Base-by-base conservation (phyloP, 2,113 vertebrate species). In the Atherinomorus stipes region DNA sequence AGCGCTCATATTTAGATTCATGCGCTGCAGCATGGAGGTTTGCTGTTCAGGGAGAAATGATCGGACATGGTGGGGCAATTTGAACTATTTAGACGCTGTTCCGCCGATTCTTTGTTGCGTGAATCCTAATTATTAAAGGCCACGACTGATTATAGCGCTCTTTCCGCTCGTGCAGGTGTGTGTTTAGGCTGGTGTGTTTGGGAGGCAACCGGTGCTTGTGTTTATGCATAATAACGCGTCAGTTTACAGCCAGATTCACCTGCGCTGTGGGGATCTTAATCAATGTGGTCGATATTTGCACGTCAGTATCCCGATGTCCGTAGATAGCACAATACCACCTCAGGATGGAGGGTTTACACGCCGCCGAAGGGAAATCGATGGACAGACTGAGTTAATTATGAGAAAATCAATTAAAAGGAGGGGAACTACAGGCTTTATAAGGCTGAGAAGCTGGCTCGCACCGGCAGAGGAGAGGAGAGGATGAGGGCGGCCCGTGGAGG, bases 371-470 rank as follows among this genome's bases (percentile, higher is more conserved):
- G 86, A 94, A 94, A 95, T 95, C 94, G 91, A 94, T 94, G 89
- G 85, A 85, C 90, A 92, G 81, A 94, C 92, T 92, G 93, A 94
- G 93, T 94, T 95, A 94, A 95, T 95, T 94, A 93, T 93, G 85
- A 88, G 89, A 93, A 94, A 94, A 95, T 95, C 94, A 94, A 95
- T 95, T 94, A 94, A 92, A 89, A 94, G 93, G 93, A 93, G 93
- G 92, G 88, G 91, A 90, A 89, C 66, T 42, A 4, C 38, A 45
- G 78, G 85, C 80, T 92, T 92, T 91, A 89, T 90, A 93, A 94
- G 72, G 81, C 84, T 84, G 78, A 67, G 80, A 73, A 18, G 63
- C 15, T 66, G 63, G 80, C 74, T 63, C 23, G 31, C 76, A 49
- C 65, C 56, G 34, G 56, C 80, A 86, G 78, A 83, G 74, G 70